A percentile compares a stretch with the other conserved stretches of the same genome.
These are phyloP conservation scores for Anthopleura xanthogrammica DNA, from an alignment of 92 coral and sea anemone genomes.

Conservation along the genomic window DNA sequence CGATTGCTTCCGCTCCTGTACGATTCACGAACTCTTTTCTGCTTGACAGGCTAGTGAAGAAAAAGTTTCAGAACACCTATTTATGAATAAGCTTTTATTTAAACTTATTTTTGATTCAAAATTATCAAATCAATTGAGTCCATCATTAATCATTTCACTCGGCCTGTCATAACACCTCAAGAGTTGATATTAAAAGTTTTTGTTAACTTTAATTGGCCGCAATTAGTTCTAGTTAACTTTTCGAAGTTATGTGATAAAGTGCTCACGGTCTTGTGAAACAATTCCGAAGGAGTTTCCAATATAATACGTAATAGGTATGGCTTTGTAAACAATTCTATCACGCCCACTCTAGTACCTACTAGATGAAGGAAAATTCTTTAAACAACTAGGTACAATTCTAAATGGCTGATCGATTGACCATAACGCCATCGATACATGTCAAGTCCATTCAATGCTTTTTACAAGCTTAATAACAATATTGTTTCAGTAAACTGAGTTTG, in stretches of 20 bases:
- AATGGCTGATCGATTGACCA: not conserved
- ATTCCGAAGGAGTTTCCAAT: constrained; percentile 5
- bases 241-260: not conserved
- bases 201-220: not conserved
- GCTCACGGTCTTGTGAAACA: not conserved
- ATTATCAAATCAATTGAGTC: not conserved
- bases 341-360: constrained; percentile 5
- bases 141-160: too few species aligned
- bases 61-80: not conserved
- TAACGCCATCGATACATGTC: not conserved
- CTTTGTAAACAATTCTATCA: constrained; percentile 5
- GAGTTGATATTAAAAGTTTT: not conserved
- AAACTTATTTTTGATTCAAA: not conserved
- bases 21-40: not conserved
- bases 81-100: not conserved
- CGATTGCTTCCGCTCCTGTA: not conserved
- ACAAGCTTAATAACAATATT: not conserved
- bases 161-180: not conserved
- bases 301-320: not conserved
- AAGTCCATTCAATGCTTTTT: not conserved
- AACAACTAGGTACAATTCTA: not conserved
- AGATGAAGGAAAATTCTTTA: not conserved
- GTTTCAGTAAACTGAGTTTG: not conserved
- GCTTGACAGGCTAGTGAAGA: not conserved
- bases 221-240: constrained; percentile 1